A percentile compares a stretch with the other conserved stretches of the same genome.
Conservation (phyloP, 1,140 invertebrate species). For the Protaetia brevitarsis region DNA sequence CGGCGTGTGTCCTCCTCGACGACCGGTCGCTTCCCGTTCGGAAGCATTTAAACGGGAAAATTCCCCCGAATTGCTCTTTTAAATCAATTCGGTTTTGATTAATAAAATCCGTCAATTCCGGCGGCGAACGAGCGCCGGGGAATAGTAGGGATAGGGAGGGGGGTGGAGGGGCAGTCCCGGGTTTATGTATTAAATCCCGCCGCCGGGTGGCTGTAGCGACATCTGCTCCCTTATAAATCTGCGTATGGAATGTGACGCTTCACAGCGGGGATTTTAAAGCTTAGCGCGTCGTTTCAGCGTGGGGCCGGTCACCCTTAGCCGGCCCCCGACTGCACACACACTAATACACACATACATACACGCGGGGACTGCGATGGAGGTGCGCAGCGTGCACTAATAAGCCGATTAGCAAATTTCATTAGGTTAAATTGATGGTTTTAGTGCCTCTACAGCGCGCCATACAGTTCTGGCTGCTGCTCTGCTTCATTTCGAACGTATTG, state of each 20-base stretch:
- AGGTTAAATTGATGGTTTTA: slow-evolving; percentile 33
- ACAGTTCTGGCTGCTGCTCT: too few species aligned
- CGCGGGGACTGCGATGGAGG: neutral
- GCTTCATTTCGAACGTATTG: too few species aligned
- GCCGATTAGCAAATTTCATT: slow-evolving; percentile 35
- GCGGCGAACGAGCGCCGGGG: too few species aligned
- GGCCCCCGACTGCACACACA: neutral
- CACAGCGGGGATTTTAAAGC: slow-evolving; percentile 33
- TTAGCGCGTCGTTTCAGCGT: slow-evolving; percentile 24
- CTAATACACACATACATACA: neutral
- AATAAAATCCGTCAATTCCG: slow-evolving; percentile 23
- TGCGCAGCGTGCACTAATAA: slow-evolving; percentile 30
- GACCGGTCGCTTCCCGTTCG: neutral
- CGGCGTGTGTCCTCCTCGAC: too few species aligned
- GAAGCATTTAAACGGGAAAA: slow-evolving; percentile 14
- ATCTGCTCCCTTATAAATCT: slow-evolving; percentile 30
- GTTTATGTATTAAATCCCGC: slow-evolving; percentile 19
- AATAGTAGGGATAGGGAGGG: too few species aligned
- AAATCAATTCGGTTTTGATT: slow-evolving; percentile 19
- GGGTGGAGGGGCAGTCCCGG: neutral
- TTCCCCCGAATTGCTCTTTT: slow-evolving; percentile 3
- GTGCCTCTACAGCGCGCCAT: neutral
- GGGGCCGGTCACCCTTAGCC: slow-evolving; percentile 20
- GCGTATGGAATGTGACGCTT: slow-evolving; percentile 36
- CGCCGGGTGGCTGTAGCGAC: neutral